A percentile compares a stretch with the other conserved stretches of the same genome.
Evolutionary conservation across 2,113 vertebrate genomes (phyloP).

Genomic region (Okapia johnstoni): DNA sequence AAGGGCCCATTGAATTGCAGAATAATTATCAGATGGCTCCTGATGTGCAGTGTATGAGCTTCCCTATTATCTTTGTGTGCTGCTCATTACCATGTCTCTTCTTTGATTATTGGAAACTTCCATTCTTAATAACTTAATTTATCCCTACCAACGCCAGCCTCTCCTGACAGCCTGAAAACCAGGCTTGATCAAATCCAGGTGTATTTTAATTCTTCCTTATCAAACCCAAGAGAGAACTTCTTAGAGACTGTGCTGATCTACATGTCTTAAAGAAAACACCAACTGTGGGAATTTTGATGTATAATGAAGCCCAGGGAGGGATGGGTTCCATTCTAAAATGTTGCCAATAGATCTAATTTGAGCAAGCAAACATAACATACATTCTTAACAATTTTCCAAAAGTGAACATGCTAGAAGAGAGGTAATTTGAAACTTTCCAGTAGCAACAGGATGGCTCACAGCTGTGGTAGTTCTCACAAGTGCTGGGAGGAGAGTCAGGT

Average conservation of each 20-base stretch:
- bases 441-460: not conserved
- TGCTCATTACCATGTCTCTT: not conserved
- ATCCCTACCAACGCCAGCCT: slow-evolving; percentile 38
- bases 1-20: not conserved
- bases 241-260: slow-evolving; percentile 36
- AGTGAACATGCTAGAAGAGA: not conserved
- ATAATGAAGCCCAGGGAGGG: not conserved
- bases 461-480: not conserved
- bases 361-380: not conserved
- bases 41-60: not conserved
- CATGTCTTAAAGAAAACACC: slow-evolving; percentile 6
- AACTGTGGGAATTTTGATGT: slow-evolving; percentile 28
- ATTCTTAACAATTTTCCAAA: slow-evolving; percentile 14
- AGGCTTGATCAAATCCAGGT: slow-evolving; percentile 2
- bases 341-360: not conserved
- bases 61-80: not conserved
- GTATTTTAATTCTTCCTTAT: slow-evolving; percentile 57
- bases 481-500: not conserved
- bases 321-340: not conserved
- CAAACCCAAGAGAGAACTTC: slow-evolving; percentile 28
- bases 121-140: slow-evolving; percentile 55
- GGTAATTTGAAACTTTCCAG: not conserved
- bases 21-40: not conserved
- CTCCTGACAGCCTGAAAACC: slow-evolving; percentile 1
- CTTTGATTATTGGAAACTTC: slow-evolving; percentile 32